Conservation (phyloP, 2,797 vertebrate species). For the Rhincodon typus region DNA sequence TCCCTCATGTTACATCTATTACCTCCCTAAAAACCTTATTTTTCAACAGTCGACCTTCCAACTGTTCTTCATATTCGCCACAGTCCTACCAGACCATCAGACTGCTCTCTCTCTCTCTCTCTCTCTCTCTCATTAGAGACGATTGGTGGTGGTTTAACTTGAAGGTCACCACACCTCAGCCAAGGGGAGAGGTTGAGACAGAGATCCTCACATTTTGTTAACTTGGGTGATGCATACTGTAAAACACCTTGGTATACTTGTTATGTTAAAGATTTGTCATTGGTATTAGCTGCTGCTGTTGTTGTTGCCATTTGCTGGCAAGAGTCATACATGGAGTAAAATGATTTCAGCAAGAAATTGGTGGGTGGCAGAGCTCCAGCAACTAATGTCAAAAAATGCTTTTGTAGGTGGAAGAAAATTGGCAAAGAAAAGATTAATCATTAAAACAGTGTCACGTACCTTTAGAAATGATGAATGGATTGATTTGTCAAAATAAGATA, state of each 20-base stretch:
- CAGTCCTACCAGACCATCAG: no score
- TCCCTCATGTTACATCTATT: not conserved
- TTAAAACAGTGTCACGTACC: not conserved
- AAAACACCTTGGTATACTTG: not conserved
- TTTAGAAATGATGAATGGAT: not conserved
- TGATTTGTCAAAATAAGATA: not conserved
- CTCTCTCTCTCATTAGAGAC: no score
- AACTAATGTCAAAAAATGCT: not conserved
- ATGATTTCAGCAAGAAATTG: not conserved
- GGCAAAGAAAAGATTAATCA: not conserved
- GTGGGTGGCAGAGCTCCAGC: not conserved
- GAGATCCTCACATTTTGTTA: no score
- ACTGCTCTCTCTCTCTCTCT: no score
- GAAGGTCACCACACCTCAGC: no score
- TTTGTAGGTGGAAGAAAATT: not conserved
- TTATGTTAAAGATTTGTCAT: not conserved
- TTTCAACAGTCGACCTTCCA: not conserved
- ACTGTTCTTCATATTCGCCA: not conserved
- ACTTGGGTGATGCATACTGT: not conserved
- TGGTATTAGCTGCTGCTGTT: not conserved
- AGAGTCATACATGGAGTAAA: not conserved
- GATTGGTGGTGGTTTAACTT: no score
- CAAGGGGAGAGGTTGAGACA: no score
- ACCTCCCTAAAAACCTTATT: not conserved
- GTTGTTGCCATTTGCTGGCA: not conserved